A percentile compares a stretch with the other conserved stretches of the same genome.
phyloP scores from a whole-genome alignment of 2,113 vertebrate species.

The Himantopus leucocephalus region DNA sequence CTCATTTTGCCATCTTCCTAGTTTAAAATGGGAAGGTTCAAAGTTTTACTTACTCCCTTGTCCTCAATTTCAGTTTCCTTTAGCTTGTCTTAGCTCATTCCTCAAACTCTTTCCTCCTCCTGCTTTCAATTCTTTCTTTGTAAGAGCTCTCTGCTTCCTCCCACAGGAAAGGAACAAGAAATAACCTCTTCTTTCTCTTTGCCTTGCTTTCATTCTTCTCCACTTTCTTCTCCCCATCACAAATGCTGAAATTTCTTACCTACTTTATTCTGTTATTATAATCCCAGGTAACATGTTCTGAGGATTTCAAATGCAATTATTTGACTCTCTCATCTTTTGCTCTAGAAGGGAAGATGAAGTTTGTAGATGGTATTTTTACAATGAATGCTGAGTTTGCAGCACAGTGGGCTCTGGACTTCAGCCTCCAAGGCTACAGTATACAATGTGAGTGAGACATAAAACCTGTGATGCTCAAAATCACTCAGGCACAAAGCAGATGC shows the following conservation, averaged over 20 bases:
- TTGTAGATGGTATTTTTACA: background rate
- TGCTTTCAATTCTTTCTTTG: background rate
- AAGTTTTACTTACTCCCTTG: background rate
- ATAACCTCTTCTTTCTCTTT: background rate
- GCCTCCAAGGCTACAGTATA: background rate
- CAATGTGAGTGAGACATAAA: background rate
- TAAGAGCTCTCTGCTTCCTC: background rate
- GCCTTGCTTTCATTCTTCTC: background rate
- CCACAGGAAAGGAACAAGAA: background rate
- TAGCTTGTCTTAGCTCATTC: background rate
- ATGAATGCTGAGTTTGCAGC: background rate
- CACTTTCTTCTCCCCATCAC: background rate
- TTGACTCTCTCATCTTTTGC: background rate
- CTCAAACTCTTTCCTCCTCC: background rate
- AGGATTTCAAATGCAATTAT: background rate
- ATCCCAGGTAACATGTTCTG: background rate
- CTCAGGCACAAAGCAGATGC: background rate
- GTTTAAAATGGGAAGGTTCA: background rate
- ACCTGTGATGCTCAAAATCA: background rate
- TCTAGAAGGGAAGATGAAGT: background rate
- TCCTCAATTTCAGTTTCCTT: background rate
- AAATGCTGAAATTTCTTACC: background rate
- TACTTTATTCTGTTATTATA: background rate
- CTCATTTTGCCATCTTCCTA: background rate
- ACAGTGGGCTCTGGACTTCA: background rate